Evolutionary conservation across 2,797 vertebrate species (phyloP), one percentile per base, ranked within the genome.

Genomic region (Petrocephalus sullivani): DNA sequence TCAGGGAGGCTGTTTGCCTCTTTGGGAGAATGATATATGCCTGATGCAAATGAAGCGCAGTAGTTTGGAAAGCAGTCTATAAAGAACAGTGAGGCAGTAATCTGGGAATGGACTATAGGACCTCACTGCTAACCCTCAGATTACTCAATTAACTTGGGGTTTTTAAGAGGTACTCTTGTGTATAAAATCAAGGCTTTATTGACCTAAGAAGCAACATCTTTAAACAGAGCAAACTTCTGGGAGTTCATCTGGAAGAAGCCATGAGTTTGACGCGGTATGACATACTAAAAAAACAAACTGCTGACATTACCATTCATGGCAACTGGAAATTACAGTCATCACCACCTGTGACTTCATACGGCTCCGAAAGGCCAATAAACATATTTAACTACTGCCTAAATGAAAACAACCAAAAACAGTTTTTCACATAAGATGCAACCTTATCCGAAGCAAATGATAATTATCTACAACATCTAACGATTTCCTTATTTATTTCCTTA

Each of bases 21-120:
- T 51, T 41, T 64, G 10, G 88, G 93, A 91, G 88, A 92, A 89
- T 92, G 93, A 95, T 94, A 92, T 91, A 19, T 33, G 86, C 51
- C 41, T 10, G n/a, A 57, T 54, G 51, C 85, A n/a, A 88, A 61
- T 71, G 64, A 51, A n/a, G 23, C 28, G 23, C 23, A n/a, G 83
- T 28, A 28, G 33, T 85, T 60, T 16, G 33, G 54, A 87, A 86
- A 86, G 86, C 16, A 85, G 33, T 88, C 84, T 41, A 33, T 10
- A 85, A 85, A 33, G 56, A 58, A 33, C 12, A 33, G 5, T 28
- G 2, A 2, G 21, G 21, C 53, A 85, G 5, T 7, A 19, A 21
- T 81, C 75, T 46, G 19, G 19, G 8, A n/a, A 46, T 9, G 16
- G 37, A 49, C 75, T 21, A 16, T 81, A 49, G 46, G 75, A 81